Evolutionary conservation across 2,797 vertebrate genomes (phyloP), one percentile per base, ranked within the genome.

Genomic region (Lepilemur ruficaudatus): DNA sequence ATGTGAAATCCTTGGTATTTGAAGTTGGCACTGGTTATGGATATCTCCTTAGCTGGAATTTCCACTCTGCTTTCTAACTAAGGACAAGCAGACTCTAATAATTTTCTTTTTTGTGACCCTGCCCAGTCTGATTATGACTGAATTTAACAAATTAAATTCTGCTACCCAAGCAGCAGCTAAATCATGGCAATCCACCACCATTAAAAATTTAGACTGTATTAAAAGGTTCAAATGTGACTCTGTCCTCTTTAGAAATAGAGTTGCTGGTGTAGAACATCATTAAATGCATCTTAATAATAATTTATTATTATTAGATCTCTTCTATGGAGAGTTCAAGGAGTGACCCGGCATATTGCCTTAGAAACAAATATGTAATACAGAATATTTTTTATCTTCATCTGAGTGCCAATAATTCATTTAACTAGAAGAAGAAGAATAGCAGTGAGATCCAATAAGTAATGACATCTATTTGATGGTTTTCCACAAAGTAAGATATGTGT

Each of bases 221-320:
- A 94, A 91, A 28, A 85, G 11, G n/a, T 78, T 61, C 70, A 92
- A 90, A 95, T 82, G 22, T 87, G 63, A 94, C 17, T 86, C 41
- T 70, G 14, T 41, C 25, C 1, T 78, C 59, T 93, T 79, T 70
- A 79, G 46, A 95, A 88, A 93, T 57, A 72, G n/a, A 93, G 12
- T 85, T 94, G 38, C 65, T 95, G 70, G 73, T 95, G 52, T 84
- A 94, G 86, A 96, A 97, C 78, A 93, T 78, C 83, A 72, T 94
- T 91, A 87, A 92, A 87, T 90, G 8, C 23, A 80, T 93, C 43
- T 91, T 94, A 89, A 93, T 85, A 91, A 85, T 75, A 94, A 92
- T 48, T 82, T 86, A 95, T 81, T 89, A 72, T 65, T 95, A 72
- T 94, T 90, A 94, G 57, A 20, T 90, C 57, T 65, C 38, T 57